These are phyloP conservation scores for Zenarchopterus dispar DNA, from an alignment of 2,797 vertebrate genomes.

Conservation along the genomic window DNA sequence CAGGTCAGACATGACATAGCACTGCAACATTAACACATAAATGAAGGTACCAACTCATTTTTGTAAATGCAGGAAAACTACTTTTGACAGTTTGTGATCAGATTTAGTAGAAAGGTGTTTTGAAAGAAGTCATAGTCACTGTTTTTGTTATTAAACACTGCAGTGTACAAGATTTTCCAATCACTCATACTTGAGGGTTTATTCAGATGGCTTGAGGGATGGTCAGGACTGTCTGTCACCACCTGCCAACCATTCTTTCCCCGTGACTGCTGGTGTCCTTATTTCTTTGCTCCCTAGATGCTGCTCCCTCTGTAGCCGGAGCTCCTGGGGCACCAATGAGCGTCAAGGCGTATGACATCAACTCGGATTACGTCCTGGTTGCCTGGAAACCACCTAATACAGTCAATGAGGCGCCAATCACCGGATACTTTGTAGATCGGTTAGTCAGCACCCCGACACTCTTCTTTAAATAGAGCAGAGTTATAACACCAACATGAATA, in stretches of 20 bases:
- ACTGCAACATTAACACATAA: too few relatives aligned
- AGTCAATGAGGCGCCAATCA: constrained; percentile 86
- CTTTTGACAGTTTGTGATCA: not conserved
- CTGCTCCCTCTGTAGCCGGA: constrained; percentile 80
- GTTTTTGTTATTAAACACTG: too few relatives aligned
- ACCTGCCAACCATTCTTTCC: not conserved
- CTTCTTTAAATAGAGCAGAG: constrained; percentile 29
- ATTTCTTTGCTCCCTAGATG: constrained; percentile 77
- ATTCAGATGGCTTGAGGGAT: not conserved
- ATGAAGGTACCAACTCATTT: too few relatives aligned
- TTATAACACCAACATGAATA: constrained; percentile 7
- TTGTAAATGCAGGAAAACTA: too few relatives aligned
- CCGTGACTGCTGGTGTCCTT: not conserved
- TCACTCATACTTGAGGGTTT: not conserved
- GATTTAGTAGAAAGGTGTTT: not conserved
- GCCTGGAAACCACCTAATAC: constrained; percentile 97
- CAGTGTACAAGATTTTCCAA: too few relatives aligned
- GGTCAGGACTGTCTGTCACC: not conserved
- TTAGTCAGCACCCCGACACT: constrained; percentile 58
- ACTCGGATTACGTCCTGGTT: constrained; percentile 93
- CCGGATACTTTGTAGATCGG: constrained; percentile 96
- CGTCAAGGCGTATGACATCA: constrained; percentile 88
- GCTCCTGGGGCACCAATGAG: constrained; percentile 95
- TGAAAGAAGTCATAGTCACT: too few relatives aligned
- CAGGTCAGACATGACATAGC: constrained; percentile 76